Base-by-base conservation (phyloP, 2,113 vertebrate genomes). In the Coregonus clupeaformis region DNA sequence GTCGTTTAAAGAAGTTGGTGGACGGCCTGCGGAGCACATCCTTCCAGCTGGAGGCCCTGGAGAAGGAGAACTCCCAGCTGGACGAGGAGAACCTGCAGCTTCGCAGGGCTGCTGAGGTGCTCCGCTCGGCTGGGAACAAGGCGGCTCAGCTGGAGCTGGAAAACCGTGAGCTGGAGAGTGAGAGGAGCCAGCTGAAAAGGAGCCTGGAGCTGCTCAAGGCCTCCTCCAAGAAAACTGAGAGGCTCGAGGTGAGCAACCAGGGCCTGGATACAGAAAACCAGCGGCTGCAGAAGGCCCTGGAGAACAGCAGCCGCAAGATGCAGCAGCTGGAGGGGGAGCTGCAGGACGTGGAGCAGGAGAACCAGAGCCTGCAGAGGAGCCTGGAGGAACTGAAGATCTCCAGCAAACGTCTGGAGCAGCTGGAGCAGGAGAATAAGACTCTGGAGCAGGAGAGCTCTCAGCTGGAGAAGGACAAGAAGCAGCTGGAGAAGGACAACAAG, bases 231-330 rank as follows among this genome's bases (percentile, higher is more conserved):
- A 99, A 99, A 84, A 97, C 94, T 0, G 98, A 99, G 74, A 92
- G 97, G 69, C 92, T 99, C 84, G 97, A 99, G 91, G 91, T 96
- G 76, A 99, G 97, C 85, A 96, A 96, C 88, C 97, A 99, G 81
- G 96, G 97, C 79, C 89, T 99, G 80, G 98, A 99, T 86, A 97
- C 94, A 0, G 98, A 99, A 92, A 99, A 98, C 91, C 98, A 99
- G 90, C 95, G 97, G 45, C 89, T 99, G 4, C 97, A 99, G 91
- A 98, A 98, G 86, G 94, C 95, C 71, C 88, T 99, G 42, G 98
- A 99, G 88, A 98, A 97, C 86, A 98, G 95, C 90, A 96, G 93
- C 91, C 97, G 96, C 88, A 99, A 99, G 89, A 96, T 99, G 73
- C 96, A 98, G 64, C 95, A 99, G 27, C 84, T 98, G 82, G 97